Conservation (phyloP, 2,888 invertebrate genomes). For the Epinotia demarniana region DNA sequence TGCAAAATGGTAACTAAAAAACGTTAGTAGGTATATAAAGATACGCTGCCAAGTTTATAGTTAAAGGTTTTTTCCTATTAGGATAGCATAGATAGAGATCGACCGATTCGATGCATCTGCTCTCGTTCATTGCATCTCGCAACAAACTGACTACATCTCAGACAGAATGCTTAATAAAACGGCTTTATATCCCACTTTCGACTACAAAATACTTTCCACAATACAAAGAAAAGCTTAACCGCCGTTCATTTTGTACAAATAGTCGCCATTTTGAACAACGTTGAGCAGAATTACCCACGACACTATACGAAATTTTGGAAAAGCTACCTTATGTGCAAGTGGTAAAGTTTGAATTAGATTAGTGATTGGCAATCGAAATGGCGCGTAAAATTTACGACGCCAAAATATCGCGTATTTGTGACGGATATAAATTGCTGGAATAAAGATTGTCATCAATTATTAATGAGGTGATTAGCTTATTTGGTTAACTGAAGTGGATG, state of each 20-base stretch:
- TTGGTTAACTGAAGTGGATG: constrained; percentile 21
- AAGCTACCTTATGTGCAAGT: constrained; percentile 42
- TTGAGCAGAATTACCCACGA: constrained; percentile 50
- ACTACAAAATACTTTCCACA: constrained; percentile 49
- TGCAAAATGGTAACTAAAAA: too few relatives aligned
- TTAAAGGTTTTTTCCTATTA: not conserved
- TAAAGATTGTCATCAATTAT: constrained; percentile 44
- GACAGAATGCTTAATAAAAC: constrained; percentile 57
- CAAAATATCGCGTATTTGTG: constrained; percentile 40
- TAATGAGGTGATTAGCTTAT: constrained; percentile 26
- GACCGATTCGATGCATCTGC: constrained; percentile 46
- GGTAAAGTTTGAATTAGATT: not conserved
- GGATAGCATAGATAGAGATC: not conserved
- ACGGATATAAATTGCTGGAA: constrained; percentile 30
- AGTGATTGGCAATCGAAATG: constrained; percentile 6
- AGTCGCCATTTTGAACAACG: not conserved
- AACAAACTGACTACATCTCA: constrained; percentile 54
- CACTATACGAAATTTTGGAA: constrained; percentile 13
- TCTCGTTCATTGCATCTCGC: constrained; percentile 51
- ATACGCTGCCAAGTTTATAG: too few relatives aligned
- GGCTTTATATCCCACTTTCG: constrained; percentile 56
- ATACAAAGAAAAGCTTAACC: not conserved
- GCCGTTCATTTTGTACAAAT: not conserved
- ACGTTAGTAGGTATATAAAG: too few relatives aligned
- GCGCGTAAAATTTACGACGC: constrained; percentile 32